phyloP scores from a whole-genome alignment of 2,797 vertebrate genomes.

The Onychomys arenicola region DNA sequence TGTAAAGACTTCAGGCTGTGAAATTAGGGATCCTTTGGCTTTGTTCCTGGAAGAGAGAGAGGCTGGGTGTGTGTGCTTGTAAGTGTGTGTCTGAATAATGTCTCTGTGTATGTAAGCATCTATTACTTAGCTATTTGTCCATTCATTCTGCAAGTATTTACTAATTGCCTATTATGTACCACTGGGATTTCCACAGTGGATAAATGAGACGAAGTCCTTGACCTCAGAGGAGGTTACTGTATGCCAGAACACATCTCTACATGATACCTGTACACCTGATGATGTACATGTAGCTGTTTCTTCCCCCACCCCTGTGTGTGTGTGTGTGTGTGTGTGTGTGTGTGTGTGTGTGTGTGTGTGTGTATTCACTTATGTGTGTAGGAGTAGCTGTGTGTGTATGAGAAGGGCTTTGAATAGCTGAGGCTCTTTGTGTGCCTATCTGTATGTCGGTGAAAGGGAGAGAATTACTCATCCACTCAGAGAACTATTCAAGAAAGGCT shows the following conservation, averaged over 20 bases:
- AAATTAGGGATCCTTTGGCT: slow-evolving; percentile 18
- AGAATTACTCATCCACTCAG: slow-evolving; percentile 84
- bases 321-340: neutral
- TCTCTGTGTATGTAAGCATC: neutral
- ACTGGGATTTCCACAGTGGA: slow-evolving; percentile 26
- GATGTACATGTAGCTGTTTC: neutral
- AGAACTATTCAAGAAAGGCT: slow-evolving; percentile 83
- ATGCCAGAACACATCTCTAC: neutral
- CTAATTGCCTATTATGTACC: slow-evolving; percentile 42
- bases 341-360: neutral
- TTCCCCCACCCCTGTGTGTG: neutral
- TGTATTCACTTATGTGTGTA: neutral
- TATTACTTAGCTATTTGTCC: slow-evolving; percentile 20
- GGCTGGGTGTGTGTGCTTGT: neutral
- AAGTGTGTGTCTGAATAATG: slow-evolving; percentile 3
- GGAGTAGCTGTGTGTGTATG: neutral
- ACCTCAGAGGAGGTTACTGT: slow-evolving; percentile 20
- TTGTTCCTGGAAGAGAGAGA: slow-evolving; percentile 28
- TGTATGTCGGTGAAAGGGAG: slow-evolving; percentile 38
- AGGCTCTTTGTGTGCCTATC: neutral
- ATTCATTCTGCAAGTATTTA: slow-evolving; percentile 66
- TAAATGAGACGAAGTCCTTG: slow-evolving; percentile 11
- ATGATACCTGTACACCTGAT: neutral
- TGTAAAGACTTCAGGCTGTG: slow-evolving; percentile 8
- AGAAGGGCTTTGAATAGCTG: neutral